A percentile compares a stretch with the other conserved stretches of the same genome.
Conservation (phyloP, 2,888 invertebrate genomes). For the Xylota segnis region DNA sequence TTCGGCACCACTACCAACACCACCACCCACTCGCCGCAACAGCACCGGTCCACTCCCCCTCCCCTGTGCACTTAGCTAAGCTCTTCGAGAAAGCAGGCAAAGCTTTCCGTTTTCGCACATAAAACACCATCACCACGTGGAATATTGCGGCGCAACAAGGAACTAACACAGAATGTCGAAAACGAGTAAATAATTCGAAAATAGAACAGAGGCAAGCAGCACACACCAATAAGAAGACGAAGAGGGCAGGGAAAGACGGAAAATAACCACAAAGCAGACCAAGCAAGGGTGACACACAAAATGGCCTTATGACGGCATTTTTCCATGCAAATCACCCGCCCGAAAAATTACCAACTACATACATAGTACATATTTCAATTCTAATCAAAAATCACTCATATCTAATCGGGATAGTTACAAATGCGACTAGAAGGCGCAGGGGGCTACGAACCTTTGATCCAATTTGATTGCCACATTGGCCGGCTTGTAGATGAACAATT, state of each 20-base stretch:
- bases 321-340: conserved; percentile 35
- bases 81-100: conserved; percentile 28
- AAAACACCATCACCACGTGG: conserved; percentile 60
- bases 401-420: neutral
- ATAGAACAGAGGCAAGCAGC: conserved; percentile 19
- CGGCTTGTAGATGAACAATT: conserved; percentile 95
- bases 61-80: conserved; percentile 21
- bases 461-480: conserved; percentile 96
- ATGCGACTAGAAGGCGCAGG: conserved; percentile 4
- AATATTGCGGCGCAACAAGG: conserved; percentile 56
- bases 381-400: neutral
- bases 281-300: conserved; percentile 65
- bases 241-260: conserved; percentile 17
- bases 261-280: conserved; percentile 47
- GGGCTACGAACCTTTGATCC: conserved; percentile 91
- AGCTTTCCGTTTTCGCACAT: conserved; percentile 54
- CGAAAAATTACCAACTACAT: neutral
- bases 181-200: conserved; percentile 59
- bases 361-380: neutral
- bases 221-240: neutral
- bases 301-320: conserved; percentile 66
- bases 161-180: conserved; percentile 60
- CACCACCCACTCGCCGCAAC: conserved; percentile 8
- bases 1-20: neutral
- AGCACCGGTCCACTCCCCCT: neutral